Evolutionary conservation across 2,888 invertebrate genomes (phyloP), one percentile per base, ranked within the genome.

Genomic region (Sarcophaga subvicina): DNA sequence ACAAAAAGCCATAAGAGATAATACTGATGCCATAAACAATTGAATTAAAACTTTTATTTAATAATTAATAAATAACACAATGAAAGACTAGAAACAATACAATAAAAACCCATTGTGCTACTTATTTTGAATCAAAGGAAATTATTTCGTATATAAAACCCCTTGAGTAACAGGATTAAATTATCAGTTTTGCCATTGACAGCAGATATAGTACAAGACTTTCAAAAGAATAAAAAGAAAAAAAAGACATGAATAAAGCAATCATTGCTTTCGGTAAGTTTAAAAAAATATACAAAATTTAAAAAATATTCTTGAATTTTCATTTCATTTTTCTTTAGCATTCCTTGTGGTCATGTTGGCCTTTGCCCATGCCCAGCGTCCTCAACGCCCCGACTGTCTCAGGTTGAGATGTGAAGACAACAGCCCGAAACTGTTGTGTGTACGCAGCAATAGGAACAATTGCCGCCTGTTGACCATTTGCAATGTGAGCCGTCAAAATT

Each of bases 381-480:
- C 10, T 11, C 47, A 47, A 12, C 69, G 4, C 14, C 69, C n/a
- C 3, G 49, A 54, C 47, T 83, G 88, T 27, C 66, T 63, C 2
- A 47, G 25, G 2, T n/a, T 64, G 0, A 62, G 25, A 12, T 85
- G 88, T 66, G 22, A 66, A 27, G 25, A 62, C 10, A 86, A 88
- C 20, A 82, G 81, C 22, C 79, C 83, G 67, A 20, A 47, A n/a
- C 73, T 85, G 12, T 81, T 71, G 66, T 91, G 91, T 88, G 90
- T 89, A 87, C 73, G 86, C 22, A 86, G 83, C 20, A 77, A 37
- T 5, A 83, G 88, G 4, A 88, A 88, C 11, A 86, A 79, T 60
- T 89, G 70, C 63, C 83, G 87, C 3, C 78, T 90, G 66, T 62
- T 91, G 78, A 91, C 89, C 77, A 62, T 64, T 0, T 91, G 91